phyloP scores from a whole-genome alignment of 2,888 invertebrate species.

The Oscheius onirici region DNA sequence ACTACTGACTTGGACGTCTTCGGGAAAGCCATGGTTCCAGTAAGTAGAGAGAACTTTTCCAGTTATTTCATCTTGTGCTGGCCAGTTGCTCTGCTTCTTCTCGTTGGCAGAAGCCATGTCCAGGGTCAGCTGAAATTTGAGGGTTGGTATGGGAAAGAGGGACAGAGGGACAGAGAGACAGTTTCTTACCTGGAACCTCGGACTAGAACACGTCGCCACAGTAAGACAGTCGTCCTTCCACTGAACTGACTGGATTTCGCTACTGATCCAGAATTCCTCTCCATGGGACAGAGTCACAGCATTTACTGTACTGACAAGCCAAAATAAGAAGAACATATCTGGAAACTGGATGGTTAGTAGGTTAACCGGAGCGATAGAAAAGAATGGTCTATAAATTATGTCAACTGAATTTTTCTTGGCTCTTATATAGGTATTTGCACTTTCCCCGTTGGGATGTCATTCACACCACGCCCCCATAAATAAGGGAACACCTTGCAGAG shows the following conservation, averaged over 20 bases:
- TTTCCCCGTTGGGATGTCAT: too few species aligned
- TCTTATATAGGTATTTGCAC: too few species aligned
- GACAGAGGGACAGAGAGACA: not conserved
- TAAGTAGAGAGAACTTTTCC: not conserved
- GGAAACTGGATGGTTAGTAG: not conserved
- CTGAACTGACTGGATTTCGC: not conserved
- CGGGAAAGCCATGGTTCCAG: constrained; percentile 1
- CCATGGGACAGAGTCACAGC: not conserved
- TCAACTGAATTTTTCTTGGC: too few species aligned
- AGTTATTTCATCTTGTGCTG: constrained; percentile 2
- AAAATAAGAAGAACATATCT: constrained; percentile 4
- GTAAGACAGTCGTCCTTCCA: constrained; percentile 24
- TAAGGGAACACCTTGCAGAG: too few species aligned
- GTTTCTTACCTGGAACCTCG: constrained; percentile 5
- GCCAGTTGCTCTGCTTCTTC: not conserved
- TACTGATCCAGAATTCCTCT: constrained; percentile 23
- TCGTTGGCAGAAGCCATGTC: not conserved
- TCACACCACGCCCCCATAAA: too few species aligned
- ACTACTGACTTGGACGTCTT: not conserved
- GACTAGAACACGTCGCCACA: not conserved
- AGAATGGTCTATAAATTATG: too few species aligned
- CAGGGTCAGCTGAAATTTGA: constrained; percentile 2
- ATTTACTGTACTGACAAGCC: constrained; percentile 1
- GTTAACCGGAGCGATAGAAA: too few species aligned
- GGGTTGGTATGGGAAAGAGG: not conserved